Percentiles rank a stretch among this genome's conserved stretches.
These are phyloP conservation scores for Hydrozoanthus tunicans DNA, from an alignment of 64 coral and sea anemone genomes.

Conservation along the genomic window DNA sequence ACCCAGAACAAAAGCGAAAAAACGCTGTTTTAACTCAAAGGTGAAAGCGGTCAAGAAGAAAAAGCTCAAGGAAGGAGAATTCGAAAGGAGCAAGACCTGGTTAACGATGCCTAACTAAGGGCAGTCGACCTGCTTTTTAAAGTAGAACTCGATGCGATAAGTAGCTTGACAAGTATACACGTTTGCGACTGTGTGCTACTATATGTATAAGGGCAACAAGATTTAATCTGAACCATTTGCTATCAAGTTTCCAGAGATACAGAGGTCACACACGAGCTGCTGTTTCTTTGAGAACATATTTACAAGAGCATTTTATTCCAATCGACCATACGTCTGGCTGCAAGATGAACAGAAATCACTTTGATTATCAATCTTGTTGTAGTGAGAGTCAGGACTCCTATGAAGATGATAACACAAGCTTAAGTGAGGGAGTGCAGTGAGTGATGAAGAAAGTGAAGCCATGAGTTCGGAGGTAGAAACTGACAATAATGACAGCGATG, in stretches of 20 bases:
- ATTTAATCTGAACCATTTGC: not conserved
- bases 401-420: no score
- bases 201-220: not conserved
- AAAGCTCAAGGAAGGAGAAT: conserved; percentile 7
- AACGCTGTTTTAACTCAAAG: conserved; percentile 37
- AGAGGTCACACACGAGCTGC: no score
- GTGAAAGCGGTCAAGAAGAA: conserved; percentile 10
- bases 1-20: conserved; percentile 44
- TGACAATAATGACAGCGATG: no score
- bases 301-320: no score
- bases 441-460: no score
- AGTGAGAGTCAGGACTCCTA: no score
- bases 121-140: not conserved
- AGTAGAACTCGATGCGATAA: not conserved
- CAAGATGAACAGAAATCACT: no score
- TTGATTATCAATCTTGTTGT: no score
- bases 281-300: not conserved
- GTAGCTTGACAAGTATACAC: no score
- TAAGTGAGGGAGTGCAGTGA: no score
- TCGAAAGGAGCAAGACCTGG: conserved; percentile 13
- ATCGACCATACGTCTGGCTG: no score
- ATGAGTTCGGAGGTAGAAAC: no score
- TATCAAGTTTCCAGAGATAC: not conserved
- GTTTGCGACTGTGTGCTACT: not conserved
- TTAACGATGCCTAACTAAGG: conserved; percentile 17